Evolutionary conservation across 2,797 vertebrate species (phyloP), one percentile per base, ranked within the genome.

Genomic region (Microctenopoma stevenorrisi): DNA sequence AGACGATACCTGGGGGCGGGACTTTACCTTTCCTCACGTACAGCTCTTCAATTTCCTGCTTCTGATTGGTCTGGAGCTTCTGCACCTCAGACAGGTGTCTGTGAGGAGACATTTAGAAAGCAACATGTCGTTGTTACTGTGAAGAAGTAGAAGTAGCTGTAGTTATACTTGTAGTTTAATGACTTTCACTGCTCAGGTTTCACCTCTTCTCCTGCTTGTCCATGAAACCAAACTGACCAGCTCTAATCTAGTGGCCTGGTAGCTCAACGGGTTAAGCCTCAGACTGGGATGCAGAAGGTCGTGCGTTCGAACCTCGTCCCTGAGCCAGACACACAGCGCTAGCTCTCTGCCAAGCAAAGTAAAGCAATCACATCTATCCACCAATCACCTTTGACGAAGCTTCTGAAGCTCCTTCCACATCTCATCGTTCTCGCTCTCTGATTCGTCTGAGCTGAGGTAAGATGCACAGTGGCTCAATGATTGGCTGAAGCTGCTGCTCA

Each of bases 41-140:
- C 48, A 98, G 85, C 37, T 96, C 94, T 83, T 97, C 96, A 0
- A 97, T 98, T 90, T 99, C 97, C 73, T 83, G 94, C 90, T 96
- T 98, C 93, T 99, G 97, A 55, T 89, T 84, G 11, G 89, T 90
- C 92, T 98, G 96, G 47, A 99, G 94, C 14, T 86, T 72, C 86
- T 96, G 95, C 42, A 98, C 96, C 84, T 99, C 96, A 0, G 83
- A 77, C 86, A 96, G 74, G 85, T 99, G 97, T 88, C 97, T 98
- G 91, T 90, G 79, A 9, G 68, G 46, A 18, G 16, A 46, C 7
- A 33, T 33, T 5, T 33, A 33, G 7, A 6, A 22, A 7, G 7
- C 37, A 38, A 38, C 37, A 38, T 2, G 11, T 38, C 37, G 12
- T 38, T 38, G 37, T 38, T 42, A 42, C 12, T 42, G 40, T 42